These are phyloP conservation scores for Amphipoea oculea DNA, from an alignment of 2,888 invertebrate species.

Conservation along the genomic window DNA sequence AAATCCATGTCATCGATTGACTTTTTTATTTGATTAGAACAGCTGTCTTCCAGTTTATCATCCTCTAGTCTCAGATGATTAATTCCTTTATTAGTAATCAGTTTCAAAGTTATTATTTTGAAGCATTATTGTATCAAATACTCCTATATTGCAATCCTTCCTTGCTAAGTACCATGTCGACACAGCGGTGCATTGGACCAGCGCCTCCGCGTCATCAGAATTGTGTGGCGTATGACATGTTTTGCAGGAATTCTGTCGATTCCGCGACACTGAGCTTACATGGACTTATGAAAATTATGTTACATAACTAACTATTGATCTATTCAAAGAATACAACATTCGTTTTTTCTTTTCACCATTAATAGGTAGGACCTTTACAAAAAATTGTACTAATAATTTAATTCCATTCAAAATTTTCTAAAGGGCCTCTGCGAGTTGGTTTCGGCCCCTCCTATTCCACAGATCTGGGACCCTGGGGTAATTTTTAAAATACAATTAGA, in stretches of 20 bases:
- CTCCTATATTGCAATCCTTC: background rate
- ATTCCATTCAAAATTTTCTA: too few species aligned
- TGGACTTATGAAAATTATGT: conserved; percentile 30
- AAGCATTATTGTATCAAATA: background rate
- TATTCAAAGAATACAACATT: background rate
- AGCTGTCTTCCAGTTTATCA: background rate
- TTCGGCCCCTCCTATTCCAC: too few species aligned
- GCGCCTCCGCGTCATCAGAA: conserved; percentile 21
- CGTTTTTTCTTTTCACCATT: background rate
- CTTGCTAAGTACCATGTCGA: conserved; percentile 20
- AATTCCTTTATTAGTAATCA: background rate
- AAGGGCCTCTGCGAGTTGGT: too few species aligned
- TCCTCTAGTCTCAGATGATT: background rate
- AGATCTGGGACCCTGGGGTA: too few species aligned
- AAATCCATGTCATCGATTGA: background rate
- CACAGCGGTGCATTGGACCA: conserved; percentile 48
- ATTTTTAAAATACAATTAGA: too few species aligned
- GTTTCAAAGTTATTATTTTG: background rate
- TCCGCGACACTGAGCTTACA: conserved; percentile 66
- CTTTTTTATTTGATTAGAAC: background rate
- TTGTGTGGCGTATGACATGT: conserved; percentile 73
- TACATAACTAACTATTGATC: conserved; percentile 3
- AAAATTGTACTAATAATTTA: background rate
- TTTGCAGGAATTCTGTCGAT: conserved; percentile 68
- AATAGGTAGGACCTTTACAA: background rate